These are phyloP conservation scores for Hirtodrosophila alboralis DNA, from an alignment of 2,888 invertebrate species.

Conservation along the genomic window DNA sequence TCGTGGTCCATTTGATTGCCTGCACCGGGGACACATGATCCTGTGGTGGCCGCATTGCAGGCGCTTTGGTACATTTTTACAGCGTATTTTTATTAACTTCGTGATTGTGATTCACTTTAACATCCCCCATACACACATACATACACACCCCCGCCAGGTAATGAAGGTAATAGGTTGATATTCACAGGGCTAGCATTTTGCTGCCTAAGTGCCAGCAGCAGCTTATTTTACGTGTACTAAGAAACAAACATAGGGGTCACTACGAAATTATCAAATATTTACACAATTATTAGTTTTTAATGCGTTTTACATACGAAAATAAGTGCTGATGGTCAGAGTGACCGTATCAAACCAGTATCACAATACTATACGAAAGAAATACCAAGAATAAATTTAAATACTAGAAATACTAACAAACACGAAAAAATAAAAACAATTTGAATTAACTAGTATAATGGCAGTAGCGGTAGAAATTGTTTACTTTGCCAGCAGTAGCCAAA, in stretches of 20 bases:
- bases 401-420: neutral
- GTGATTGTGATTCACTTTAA: constrained; percentile 71
- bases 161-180: constrained; percentile 45
- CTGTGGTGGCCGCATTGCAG: constrained; percentile 88
- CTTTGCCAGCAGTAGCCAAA: too few relatives aligned
- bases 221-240: constrained; percentile 29
- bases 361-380: constrained; percentile 10
- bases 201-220: constrained; percentile 35
- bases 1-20: constrained; percentile 86
- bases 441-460: too few relatives aligned
- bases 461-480: too few relatives aligned
- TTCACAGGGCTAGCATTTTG: constrained; percentile 52
- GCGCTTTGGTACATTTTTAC: constrained; percentile 88
- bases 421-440: neutral
- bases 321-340: constrained; percentile 52
- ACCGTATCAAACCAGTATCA: constrained; percentile 22
- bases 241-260: constrained; percentile 37
- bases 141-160: constrained; percentile 56
- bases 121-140: constrained; percentile 57
- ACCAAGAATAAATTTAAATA: neutral
- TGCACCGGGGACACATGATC: constrained; percentile 86
- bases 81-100: constrained; percentile 46
- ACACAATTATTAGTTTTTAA: constrained; percentile 56
- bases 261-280: constrained; percentile 35
- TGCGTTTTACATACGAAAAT: constrained; percentile 70